Evolutionary conservation across 2,797 vertebrate species (phyloP).

Genomic region (Pseudopleuronectes americanus): DNA sequence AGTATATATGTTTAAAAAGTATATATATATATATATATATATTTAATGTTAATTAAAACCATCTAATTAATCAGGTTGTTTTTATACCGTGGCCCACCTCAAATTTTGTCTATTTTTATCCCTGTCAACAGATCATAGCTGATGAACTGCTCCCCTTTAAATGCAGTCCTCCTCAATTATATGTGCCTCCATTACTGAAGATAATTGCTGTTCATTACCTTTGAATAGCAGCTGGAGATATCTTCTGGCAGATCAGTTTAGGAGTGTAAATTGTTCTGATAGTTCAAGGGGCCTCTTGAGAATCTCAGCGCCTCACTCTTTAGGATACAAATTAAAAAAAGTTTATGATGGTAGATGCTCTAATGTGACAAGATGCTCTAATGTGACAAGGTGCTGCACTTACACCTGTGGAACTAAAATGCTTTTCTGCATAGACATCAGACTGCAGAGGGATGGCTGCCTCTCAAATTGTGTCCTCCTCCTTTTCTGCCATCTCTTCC

Average conservation of each 20-base stretch:
- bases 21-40: not conserved
- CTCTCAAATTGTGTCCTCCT: not conserved
- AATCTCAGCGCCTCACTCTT: conserved; percentile 6
- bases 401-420: conserved; percentile 6
- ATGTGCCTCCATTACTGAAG: conserved; percentile 34
- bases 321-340: conserved; percentile 24
- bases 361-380: not conserved
- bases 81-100: conserved; percentile 33
- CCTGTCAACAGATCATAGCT: conserved; percentile 43
- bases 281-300: conserved; percentile 31
- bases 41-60: not conserved
- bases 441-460: conserved; percentile 9
- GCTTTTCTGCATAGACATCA: conserved; percentile 24
- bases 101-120: conserved; percentile 39
- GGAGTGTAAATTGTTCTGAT: conserved; percentile 68
- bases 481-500: conserved; percentile 5
- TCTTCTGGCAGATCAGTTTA: conserved; percentile 60
- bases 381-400: not conserved
- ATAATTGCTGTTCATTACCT: conserved; percentile 60
- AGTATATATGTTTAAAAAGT: not conserved
- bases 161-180: conserved; percentile 36
- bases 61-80: conserved; percentile 6
- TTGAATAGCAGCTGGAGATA: conserved; percentile 49
- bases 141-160: conserved; percentile 40
- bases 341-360: conserved; percentile 21